phyloP scores from a whole-genome alignment of 2,888 invertebrate species.

The Synanthedon myopaeformis region DNA sequence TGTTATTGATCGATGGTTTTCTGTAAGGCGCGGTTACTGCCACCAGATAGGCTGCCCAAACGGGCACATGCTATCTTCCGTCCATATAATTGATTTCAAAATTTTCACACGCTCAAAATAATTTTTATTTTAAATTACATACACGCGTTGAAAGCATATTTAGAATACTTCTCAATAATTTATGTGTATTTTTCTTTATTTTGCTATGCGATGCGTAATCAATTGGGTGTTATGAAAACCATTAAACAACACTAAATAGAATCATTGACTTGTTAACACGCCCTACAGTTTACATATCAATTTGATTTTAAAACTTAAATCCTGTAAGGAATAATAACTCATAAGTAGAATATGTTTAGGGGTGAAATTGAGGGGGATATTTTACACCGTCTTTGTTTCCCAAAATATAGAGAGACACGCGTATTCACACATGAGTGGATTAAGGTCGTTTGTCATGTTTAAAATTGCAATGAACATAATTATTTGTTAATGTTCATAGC shows the following conservation, averaged over 20 bases:
- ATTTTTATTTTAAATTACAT: conserved; percentile 22
- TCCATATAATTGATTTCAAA: too few species aligned
- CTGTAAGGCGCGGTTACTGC: too few species aligned
- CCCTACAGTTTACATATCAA: conserved; percentile 52
- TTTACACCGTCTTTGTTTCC: conserved; percentile 18
- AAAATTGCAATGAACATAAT: conserved; percentile 46
- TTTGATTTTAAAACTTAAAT: conserved; percentile 29
- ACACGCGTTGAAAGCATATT: conserved; percentile 26
- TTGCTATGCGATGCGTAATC: conserved; percentile 50
- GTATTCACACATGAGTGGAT: conserved; percentile 58
- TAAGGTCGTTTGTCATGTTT: conserved; percentile 59
- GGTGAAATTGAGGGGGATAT: conserved; percentile 7
- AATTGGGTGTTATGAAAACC: conserved; percentile 65
- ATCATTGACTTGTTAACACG: conserved; percentile 41
- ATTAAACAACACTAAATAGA: conserved; percentile 53
- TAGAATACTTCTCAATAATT: conserved; percentile 39
- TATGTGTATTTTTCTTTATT: conserved; percentile 28
- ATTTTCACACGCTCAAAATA: neutral
- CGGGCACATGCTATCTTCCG: too few species aligned
- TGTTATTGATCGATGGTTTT: too few species aligned
- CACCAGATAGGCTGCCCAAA: too few species aligned
- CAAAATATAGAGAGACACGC: conserved; percentile 32
- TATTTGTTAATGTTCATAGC: conserved; percentile 45
- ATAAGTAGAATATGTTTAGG: neutral
- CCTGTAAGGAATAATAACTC: neutral